Evolutionary conservation across 1,140 invertebrate genomes (phyloP), one percentile per base, ranked within the genome.

Genomic region (Lepidurus apus): DNA sequence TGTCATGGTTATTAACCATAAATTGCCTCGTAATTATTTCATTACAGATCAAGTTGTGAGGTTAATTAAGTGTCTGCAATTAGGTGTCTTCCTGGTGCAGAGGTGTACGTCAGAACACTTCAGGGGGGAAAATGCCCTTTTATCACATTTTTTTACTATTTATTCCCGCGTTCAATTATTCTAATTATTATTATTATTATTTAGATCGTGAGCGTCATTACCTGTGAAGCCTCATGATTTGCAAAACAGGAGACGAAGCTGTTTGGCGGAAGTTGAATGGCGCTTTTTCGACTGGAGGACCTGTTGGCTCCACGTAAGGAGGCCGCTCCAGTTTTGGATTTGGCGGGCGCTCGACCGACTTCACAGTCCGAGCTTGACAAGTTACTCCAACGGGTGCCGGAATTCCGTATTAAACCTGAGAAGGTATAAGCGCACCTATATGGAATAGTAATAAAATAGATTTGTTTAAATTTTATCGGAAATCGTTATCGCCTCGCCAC

Each of bases 371-470:
- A 96, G 83, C 94, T 94, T 81, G 89, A 91, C 81, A 89, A 90
- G 77, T 87, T 94, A 34, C 87, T 93, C 81, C 93, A 95, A 81
- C 93, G 93, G 85, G 91, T 95, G 34, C 93, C 94, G 0, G 95
- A 97, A 83, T 95, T 93, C 82, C 95, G 94, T 86, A 94, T 95
- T 76, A 90, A 93, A 81, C 89, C 93, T 0, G 94, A 96, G 85
- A 95, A 95, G 87, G 91, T 93, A 86, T 81, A 79, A 77, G 53
- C 13, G 13, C 53, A 65, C 53, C 10, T 21, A 21, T 65, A 13
- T 17, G 17, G 13, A 13, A 65, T 17, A 17, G 53, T 7, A 4
- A 65, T 65, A 65, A 17, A 17, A n/a, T 21, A 34, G 3, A 3
- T 34, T 34, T 34, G 34, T 34, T 34, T 34, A 34, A 34, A 34